Evolutionary conservation across 2,888 invertebrate genomes (phyloP).

Genomic region (Apodemia hepburni): DNA sequence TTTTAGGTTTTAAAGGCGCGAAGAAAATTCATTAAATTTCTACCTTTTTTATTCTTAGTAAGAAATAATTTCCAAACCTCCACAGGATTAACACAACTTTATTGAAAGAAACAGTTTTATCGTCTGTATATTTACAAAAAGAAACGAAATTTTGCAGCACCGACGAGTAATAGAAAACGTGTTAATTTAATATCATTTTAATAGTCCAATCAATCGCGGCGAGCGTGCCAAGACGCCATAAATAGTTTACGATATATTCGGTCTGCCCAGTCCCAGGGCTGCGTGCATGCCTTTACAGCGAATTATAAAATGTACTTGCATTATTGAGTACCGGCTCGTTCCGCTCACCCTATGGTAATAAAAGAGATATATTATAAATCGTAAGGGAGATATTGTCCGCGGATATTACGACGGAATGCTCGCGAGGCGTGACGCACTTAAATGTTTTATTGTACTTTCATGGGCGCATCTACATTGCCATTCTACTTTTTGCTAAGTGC

Average conservation of each 20-base stretch:
- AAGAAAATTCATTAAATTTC: too few species aligned
- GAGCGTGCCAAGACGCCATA: conserved; percentile 27
- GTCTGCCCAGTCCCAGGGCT: conserved; percentile 6
- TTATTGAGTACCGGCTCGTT: conserved; percentile 23
- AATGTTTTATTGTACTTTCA: conserved; percentile 70
- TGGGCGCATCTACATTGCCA: conserved; percentile 55
- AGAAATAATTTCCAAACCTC: too few species aligned
- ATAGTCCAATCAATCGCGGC: conserved; percentile 14
- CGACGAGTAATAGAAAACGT: conserved; percentile 3
- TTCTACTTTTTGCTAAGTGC: conserved; percentile 49
- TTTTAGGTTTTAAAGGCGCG: too few species aligned
- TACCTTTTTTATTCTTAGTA: too few species aligned
- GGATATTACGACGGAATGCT: conserved; percentile 56
- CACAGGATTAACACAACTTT: too few species aligned
- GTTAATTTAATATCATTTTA: conserved; percentile 17
- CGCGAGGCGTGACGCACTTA: conserved; percentile 64
- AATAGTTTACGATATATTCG: conserved; percentile 29
- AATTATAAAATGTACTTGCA: conserved; percentile 25
- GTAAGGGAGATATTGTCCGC: conserved; percentile 60
- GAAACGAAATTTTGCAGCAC: not conserved
- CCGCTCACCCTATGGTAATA: conserved; percentile 58
- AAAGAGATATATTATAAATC: conserved; percentile 65
- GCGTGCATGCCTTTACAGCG: conserved; percentile 22
- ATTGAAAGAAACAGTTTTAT: too few species aligned
- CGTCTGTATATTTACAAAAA: not conserved